Evolutionary conservation across 2,113 vertebrate species (phyloP).

Genomic region (Sisor rabdophorus): DNA sequence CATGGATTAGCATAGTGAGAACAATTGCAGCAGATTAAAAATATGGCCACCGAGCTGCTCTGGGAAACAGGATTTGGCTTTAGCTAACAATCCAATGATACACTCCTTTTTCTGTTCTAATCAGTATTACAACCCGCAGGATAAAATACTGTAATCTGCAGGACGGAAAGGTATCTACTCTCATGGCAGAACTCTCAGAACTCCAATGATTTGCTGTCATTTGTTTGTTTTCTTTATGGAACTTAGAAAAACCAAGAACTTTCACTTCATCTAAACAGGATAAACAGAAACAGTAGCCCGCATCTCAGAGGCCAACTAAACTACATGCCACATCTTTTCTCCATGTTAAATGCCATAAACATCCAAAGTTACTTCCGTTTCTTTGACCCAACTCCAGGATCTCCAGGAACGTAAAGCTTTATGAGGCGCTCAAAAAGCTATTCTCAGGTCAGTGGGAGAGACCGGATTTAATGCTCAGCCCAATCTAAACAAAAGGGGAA

Average conservation of each 20-base stretch:
- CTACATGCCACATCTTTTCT: background rate
- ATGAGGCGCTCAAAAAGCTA: background rate
- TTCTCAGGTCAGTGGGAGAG: background rate
- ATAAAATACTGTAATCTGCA: conserved; percentile 24
- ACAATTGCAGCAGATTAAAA: background rate
- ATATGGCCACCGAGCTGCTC: background rate
- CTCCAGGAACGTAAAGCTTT: background rate
- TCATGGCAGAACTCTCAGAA: conserved; percentile 3
- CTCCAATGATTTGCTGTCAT: background rate
- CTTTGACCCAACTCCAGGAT: background rate
- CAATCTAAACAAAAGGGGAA: conserved; percentile 30
- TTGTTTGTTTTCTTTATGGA: background rate
- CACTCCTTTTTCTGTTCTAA: conserved; percentile 1
- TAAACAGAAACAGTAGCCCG: background rate
- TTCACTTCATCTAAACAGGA: background rate
- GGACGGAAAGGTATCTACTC: background rate
- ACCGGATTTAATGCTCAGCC: conserved; percentile 14
- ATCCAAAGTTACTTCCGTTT: background rate
- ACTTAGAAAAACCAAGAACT: background rate
- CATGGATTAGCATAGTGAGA: no score
- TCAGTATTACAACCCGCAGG: conserved; percentile 12
- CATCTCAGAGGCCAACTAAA: background rate
- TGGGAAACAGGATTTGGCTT: conserved; percentile 3
- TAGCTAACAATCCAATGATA: conserved; percentile 20
- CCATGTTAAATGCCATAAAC: background rate